Conservation (phyloP, 2,888 invertebrate genomes). For the Sylvicola fuscatus region DNA sequence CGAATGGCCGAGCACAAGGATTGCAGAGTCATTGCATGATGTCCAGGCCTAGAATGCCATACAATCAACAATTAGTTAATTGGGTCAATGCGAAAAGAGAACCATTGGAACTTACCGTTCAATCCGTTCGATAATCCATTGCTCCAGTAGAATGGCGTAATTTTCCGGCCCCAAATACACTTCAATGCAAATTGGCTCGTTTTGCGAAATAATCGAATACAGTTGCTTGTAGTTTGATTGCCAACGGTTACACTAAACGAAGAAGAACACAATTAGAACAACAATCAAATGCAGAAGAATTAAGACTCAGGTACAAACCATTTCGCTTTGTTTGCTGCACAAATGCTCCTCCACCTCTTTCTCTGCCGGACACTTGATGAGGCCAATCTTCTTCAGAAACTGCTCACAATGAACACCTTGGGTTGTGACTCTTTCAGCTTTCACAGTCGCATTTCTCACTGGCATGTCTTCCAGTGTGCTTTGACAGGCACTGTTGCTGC, state of each 20-base stretch:
- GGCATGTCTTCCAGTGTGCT: not conserved
- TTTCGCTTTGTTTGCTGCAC: slow-evolving; percentile 26
- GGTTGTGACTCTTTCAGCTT: slow-evolving; percentile 12
- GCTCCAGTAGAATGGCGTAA: slow-evolving; percentile 23
- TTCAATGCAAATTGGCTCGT: slow-evolving; percentile 24
- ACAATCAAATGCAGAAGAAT: slow-evolving; percentile 1
- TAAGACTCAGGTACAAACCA: slow-evolving; percentile 13
- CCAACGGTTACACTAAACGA: slow-evolving; percentile 20
- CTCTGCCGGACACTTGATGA: slow-evolving; percentile 17
- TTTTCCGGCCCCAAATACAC: slow-evolving; percentile 24
- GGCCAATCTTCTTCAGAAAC: slow-evolving; percentile 25
- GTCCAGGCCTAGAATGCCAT: slow-evolving; percentile 11
- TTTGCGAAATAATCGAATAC: slow-evolving; percentile 20
- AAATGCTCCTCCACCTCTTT: slow-evolving; percentile 19
- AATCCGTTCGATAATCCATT: slow-evolving; percentile 23
- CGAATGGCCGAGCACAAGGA: slow-evolving; percentile 82
- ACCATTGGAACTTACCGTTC: slow-evolving; percentile 23
- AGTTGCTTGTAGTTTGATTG: slow-evolving; percentile 23
- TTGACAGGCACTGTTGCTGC: too few relatives aligned
- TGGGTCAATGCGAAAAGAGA: too few relatives aligned
- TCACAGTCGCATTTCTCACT: not conserved
- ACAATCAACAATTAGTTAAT: not conserved
- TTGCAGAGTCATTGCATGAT: slow-evolving; percentile 26
- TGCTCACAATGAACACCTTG: slow-evolving; percentile 27
- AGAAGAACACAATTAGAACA: slow-evolving; percentile 11